Evolutionary conservation across 2,113 vertebrate genomes (phyloP), one percentile per base, ranked within the genome.

Genomic region (Capreolus pygargus): DNA sequence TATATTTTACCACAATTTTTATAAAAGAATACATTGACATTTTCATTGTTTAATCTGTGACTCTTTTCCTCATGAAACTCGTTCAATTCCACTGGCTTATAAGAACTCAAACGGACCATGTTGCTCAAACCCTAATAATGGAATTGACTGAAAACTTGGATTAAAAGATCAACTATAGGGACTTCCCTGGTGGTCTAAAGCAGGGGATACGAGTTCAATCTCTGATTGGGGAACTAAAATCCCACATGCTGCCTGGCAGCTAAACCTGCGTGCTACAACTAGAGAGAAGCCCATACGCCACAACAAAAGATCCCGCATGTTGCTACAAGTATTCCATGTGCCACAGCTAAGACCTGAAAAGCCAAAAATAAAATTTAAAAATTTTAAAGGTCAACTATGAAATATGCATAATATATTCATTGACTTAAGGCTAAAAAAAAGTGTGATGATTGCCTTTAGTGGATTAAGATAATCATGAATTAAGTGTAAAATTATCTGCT

Each of bases 341-440:
- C 21, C 5, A 0, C 21, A 74, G 67, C 67, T 74, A 74, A 74
- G 67, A 74, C n/a, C 36, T 13, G 10, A 25, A 74, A 23, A 39
- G 10, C 10, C 67, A 74, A 74, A 74, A 74, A 74, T 39, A 39
- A 39, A 70, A 70, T 39, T 1, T 39, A 74, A 70, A 39, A 6
- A 25, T 11, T 12, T 74, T 25, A 23, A 74, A 39, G 19, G 67
- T 74, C 67, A 74, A 25, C 21, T 74, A 39, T 97, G 98, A 99
- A 98, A 98, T 84, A 98, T 55, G 97, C 86, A 94, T 90, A 97
- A 98, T 98, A 98, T 98, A 98, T 98, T 98, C 50, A 81, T 30
- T 1, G 27, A 50, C 50, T 78, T 95, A 97, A 98, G 97, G 90
- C 61, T 90, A 91, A 84, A 55, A 54, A 9, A n/a, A 36, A 61